phyloP scores from a whole-genome alignment of 2,797 vertebrate species.

The Oreochromis grahami region DNA sequence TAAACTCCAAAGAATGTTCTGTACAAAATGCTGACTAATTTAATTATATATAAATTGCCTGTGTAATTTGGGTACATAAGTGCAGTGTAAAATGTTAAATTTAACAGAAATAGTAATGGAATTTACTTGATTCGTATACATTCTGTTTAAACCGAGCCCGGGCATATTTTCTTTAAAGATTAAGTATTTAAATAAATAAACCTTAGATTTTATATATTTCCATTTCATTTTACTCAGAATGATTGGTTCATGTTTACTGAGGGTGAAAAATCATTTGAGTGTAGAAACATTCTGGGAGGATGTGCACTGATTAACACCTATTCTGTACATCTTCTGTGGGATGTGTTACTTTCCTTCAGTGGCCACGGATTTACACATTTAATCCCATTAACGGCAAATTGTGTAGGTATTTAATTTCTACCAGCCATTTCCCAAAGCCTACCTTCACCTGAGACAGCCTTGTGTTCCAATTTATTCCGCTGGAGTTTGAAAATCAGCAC shows the following conservation, averaged over 20 bases:
- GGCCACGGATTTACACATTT: background rate
- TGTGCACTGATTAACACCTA: background rate
- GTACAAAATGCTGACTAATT: background rate
- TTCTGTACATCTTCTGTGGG: background rate
- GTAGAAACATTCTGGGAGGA: background rate
- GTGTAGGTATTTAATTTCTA: background rate
- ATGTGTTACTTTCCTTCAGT: background rate
- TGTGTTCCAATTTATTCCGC: background rate
- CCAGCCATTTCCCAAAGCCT: background rate
- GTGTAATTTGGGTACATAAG: background rate
- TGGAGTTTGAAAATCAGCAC: background rate
- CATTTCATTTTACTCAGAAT: background rate
- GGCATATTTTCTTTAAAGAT: background rate
- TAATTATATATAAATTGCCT: background rate
- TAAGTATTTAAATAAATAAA: background rate
- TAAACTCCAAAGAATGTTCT: background rate
- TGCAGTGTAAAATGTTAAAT: background rate
- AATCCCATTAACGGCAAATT: background rate
- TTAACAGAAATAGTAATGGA: background rate
- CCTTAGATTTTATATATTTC: background rate
- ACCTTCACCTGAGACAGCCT: background rate
- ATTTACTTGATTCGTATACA: background rate
- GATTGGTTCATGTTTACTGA: background rate
- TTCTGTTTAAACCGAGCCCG: background rate
- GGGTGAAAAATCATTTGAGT: background rate